These are phyloP conservation scores for Pristionchus fissidentatus DNA, from an alignment of 2,888 invertebrate genomes.

Conservation along the genomic window DNA sequence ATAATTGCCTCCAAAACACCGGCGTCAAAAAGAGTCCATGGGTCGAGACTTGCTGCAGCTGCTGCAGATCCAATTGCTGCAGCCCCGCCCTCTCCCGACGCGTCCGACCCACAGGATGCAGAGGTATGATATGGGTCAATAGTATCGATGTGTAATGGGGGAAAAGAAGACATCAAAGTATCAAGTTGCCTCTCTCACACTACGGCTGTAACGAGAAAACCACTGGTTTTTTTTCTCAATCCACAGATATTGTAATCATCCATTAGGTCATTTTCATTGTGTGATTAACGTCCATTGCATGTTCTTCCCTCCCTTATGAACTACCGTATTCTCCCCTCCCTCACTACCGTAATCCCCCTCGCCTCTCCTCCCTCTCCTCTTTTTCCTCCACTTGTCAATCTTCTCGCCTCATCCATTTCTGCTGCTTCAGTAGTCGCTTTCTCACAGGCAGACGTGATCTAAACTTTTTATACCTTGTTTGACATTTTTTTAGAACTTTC, in stretches of 20 bases:
- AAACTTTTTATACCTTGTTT: too few relatives aligned
- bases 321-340: background rate
- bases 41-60: slow-evolving; percentile 82
- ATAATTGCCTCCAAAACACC: slow-evolving; percentile 83
- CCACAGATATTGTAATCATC: too few relatives aligned
- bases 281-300: too few relatives aligned
- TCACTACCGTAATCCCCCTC: background rate
- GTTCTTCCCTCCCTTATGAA: too few relatives aligned
- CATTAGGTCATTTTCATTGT: too few relatives aligned
- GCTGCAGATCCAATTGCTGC: background rate
- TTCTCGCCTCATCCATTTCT: slow-evolving; percentile 29
- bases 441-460: slow-evolving; percentile 47
- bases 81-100: background rate
- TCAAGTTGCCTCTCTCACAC: too few relatives aligned
- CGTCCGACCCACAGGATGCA: background rate
- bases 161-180: too few relatives aligned
- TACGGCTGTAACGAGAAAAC: too few relatives aligned
- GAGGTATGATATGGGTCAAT: slow-evolving; percentile 16
- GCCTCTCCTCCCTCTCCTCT: background rate
- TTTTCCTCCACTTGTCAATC: background rate
- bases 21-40: slow-evolving; percentile 90
- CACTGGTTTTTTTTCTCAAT: too few relatives aligned
- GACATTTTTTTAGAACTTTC: too few relatives aligned
- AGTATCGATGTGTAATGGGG: background rate
- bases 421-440: slow-evolving; percentile 43